A percentile compares a stretch with the other conserved stretches of the same genome.
Conservation (phyloP, 2,113 vertebrate genomes). For the Spilogale gracilis region DNA sequence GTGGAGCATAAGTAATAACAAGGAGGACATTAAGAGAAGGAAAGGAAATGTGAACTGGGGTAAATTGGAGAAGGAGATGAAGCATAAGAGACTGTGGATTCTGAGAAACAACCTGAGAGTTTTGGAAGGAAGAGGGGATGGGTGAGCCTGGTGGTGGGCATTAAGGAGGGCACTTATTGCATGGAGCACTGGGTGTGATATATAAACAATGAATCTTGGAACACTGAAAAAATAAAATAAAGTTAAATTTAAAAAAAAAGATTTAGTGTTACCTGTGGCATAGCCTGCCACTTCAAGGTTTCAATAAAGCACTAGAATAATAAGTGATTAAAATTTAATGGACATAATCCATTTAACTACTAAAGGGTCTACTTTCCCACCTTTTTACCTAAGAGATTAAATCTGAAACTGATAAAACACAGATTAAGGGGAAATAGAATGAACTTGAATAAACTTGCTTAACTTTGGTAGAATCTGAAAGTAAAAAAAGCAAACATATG, state of each 20-base stretch:
- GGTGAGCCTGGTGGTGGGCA: no score
- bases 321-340: not conserved
- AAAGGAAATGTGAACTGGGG: no score
- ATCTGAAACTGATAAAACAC: not conserved
- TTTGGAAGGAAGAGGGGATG: no score
- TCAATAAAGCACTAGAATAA: not conserved
- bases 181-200: no score
- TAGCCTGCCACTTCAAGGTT: not conserved
- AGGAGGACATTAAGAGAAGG: no score
- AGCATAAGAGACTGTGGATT: no score
- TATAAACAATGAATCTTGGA: no score
- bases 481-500: slow-evolving; percentile 28
- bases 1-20: no score
- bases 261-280: not conserved
- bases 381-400: not conserved
- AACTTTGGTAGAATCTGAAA: slow-evolving; percentile 15
- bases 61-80: no score
- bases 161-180: no score
- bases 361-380: not conserved
- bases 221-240: no score
- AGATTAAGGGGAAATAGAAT: not conserved
- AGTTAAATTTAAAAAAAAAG: not conserved
- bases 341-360: not conserved
- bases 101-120: no score
- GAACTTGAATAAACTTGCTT: not conserved